Evolutionary conservation across 2,888 invertebrate species (phyloP).

Genomic region (Agriopis aurantiaria): DNA sequence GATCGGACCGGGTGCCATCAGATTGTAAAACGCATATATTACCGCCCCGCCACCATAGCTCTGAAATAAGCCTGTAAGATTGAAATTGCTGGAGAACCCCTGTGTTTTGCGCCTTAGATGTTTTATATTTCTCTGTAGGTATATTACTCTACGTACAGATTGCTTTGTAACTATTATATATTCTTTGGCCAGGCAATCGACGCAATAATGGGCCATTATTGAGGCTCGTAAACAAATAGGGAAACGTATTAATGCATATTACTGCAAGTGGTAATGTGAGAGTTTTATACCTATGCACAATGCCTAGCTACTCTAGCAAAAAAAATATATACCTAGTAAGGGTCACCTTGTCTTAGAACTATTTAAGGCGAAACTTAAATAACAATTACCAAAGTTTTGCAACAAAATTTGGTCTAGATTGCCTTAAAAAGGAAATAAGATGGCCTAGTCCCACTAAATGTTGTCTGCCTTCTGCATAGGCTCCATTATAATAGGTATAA

Average conservation of each 20-base stretch:
- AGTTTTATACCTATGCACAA: conserved; percentile 21
- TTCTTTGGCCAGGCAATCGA: conserved; percentile 30
- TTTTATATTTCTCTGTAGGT: neutral
- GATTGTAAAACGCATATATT: too few species aligned
- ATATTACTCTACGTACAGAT: neutral
- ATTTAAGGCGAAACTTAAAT: too few species aligned
- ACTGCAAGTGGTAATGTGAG: conserved; percentile 37
- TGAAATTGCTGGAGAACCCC: too few species aligned
- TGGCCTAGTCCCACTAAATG: too few species aligned
- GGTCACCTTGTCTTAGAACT: neutral
- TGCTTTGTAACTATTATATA: neutral
- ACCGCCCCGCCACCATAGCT: too few species aligned
- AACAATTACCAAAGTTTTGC: too few species aligned
- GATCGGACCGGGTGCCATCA: too few species aligned
- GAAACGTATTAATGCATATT: conserved; percentile 59
- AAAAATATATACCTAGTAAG: neutral
- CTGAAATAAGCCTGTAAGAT: too few species aligned
- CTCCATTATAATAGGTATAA: too few species aligned
- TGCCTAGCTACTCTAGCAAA: neutral
- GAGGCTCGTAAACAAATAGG: conserved; percentile 61
- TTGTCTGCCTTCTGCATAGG: too few species aligned
- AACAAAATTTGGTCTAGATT: too few species aligned
- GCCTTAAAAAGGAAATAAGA: too few species aligned
- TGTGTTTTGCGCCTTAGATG: neutral
- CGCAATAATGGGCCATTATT: conserved; percentile 61